phyloP scores from a whole-genome alignment of 2,888 invertebrate genomes.

The Artemia sp. region DNA sequence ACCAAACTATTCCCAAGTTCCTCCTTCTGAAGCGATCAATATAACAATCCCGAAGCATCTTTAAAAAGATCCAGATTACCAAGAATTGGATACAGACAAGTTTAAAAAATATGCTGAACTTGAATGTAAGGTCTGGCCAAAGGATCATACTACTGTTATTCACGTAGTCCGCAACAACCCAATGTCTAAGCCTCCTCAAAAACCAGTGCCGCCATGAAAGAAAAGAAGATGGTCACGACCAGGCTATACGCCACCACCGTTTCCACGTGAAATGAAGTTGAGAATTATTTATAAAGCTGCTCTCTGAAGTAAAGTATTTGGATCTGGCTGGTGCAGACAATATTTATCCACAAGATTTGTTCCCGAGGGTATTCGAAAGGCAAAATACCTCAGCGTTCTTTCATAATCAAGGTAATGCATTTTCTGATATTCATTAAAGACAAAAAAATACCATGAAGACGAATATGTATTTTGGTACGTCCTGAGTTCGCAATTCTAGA shows the following conservation, averaged over 20 bases:
- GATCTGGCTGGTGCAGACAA: constrained; percentile 1
- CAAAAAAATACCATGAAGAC: no score
- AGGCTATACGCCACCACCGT: background rate
- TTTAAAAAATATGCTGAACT: constrained; percentile 27
- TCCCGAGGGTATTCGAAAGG: no score
- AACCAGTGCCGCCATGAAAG: background rate
- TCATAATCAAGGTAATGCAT: no score
- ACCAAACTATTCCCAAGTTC: constrained; percentile 24
- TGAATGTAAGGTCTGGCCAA: constrained; percentile 24
- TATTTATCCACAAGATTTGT: background rate
- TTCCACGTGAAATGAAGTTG: background rate
- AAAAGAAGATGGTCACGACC: background rate
- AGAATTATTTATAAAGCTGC: background rate
- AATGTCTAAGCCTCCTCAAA: background rate
- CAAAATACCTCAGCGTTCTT: no score
- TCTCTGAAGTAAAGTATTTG: background rate
- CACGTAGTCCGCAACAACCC: background rate
- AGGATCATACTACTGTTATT: background rate
- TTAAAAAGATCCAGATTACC: constrained; percentile 27
- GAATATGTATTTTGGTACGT: no score
- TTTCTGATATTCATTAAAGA: no score
- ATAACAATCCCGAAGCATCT: constrained; percentile 24
- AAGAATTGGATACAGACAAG: constrained; percentile 26
- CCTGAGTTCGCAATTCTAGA: no score
- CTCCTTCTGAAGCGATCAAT: constrained; percentile 26